Conservation (phyloP, 23 tunicate genomes). For the Trididemnum miniatum region DNA sequence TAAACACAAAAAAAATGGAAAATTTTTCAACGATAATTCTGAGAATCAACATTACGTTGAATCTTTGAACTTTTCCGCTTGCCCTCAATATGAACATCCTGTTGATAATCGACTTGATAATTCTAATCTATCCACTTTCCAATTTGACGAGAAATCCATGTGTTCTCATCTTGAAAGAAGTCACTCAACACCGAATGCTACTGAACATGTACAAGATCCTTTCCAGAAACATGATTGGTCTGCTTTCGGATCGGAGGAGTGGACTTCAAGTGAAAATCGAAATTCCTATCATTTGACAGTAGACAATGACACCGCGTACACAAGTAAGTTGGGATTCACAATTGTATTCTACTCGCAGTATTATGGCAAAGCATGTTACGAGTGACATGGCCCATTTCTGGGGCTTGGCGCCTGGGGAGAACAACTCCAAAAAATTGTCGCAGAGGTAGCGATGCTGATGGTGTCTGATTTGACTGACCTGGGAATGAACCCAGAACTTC, state of each 20-base stretch:
- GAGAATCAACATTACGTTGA: background rate
- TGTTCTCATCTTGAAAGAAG: background rate
- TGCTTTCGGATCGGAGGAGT: background rate
- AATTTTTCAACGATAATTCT: background rate
- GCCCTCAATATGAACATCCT: background rate
- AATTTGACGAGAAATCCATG: background rate
- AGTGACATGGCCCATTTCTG: too few species aligned
- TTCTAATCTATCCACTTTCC: background rate
- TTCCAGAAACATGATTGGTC: background rate
- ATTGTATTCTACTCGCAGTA: too few species aligned
- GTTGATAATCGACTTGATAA: background rate
- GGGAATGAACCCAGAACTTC: too few species aligned
- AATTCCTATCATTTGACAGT: background rate
- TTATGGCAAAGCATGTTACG: too few species aligned
- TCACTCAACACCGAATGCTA: background rate
- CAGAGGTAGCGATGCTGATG: too few species aligned
- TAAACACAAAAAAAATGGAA: too few species aligned
- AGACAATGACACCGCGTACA: background rate
- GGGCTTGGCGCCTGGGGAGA: too few species aligned
- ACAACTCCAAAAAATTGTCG: too few species aligned
- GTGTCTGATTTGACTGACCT: too few species aligned
- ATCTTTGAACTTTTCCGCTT: background rate
- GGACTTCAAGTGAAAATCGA: background rate
- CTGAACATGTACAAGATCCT: background rate
- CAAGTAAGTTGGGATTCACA: too few species aligned